A percentile compares a stretch with the other conserved stretches of the same genome.
Evolutionary conservation across 2,113 vertebrate genomes (phyloP).

Genomic region (Tauraco erythrolophus): DNA sequence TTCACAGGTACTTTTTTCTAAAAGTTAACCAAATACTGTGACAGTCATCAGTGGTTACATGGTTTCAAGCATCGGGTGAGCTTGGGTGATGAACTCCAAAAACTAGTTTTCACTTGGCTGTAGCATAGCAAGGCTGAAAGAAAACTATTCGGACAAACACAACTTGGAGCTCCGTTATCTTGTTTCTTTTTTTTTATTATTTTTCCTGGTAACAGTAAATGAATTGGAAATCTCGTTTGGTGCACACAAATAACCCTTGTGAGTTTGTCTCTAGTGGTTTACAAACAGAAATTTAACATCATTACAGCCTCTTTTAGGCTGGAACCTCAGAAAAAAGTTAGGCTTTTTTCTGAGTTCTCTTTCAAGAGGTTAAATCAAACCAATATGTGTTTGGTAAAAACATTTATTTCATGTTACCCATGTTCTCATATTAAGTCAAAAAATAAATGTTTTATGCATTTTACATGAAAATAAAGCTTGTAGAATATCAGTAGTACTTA

Average conservation of each 20-base stretch:
- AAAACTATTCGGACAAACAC: background rate
- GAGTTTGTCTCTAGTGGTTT: background rate
- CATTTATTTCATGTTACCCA: background rate
- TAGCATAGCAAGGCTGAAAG: background rate
- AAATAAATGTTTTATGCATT: background rate
- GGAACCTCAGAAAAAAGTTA: too few relatives aligned
- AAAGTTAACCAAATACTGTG: background rate
- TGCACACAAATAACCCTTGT: fast-evolving
- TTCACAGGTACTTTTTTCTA: background rate
- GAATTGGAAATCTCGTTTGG: background rate
- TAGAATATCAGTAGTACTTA: background rate
- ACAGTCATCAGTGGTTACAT: fast-evolving
- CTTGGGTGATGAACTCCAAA: background rate
- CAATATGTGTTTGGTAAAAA: background rate
- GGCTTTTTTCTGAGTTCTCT: background rate
- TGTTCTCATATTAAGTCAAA: background rate
- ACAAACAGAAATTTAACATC: background rate
- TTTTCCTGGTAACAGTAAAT: background rate
- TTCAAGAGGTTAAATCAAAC: background rate
- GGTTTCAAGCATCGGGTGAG: too few relatives aligned
- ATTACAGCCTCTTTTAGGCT: background rate
- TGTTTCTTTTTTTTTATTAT: background rate
- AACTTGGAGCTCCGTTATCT: background rate
- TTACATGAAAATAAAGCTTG: background rate
- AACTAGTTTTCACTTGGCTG: background rate